Conservation (phyloP, 2,113 vertebrate genomes). For the Oncorhynchus mykiss region DNA sequence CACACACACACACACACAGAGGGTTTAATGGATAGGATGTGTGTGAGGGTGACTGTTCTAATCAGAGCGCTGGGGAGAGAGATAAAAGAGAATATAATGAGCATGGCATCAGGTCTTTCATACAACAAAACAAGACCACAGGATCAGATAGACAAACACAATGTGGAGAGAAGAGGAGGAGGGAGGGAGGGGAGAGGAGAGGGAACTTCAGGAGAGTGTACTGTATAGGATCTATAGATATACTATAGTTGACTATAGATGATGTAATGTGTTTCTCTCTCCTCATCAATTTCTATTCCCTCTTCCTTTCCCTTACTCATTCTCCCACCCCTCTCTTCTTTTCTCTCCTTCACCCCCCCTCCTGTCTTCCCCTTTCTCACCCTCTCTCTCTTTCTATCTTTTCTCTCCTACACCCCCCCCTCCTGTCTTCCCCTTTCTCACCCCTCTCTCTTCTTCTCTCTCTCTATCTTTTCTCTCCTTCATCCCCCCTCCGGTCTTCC, state of each 20-base stretch:
- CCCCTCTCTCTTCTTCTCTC: too few relatives aligned
- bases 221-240: too few relatives aligned
- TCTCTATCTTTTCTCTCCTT: too few relatives aligned
- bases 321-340: not conserved
- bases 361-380: too few relatives aligned
- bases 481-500: too few relatives aligned
- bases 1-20: slow-evolving; percentile 55
- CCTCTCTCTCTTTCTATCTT: too few relatives aligned
- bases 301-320: not conserved
- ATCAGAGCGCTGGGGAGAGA: slow-evolving; percentile 81
- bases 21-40: slow-evolving; percentile 80
- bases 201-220: not conserved
- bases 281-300: not conserved
- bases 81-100: slow-evolving; percentile 84
- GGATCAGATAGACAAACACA: slow-evolving; percentile 81
- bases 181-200: slow-evolving; percentile 26
- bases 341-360: too few relatives aligned
- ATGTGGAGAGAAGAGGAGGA: slow-evolving; percentile 73
- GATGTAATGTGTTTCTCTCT: not conserved
- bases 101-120: slow-evolving; percentile 81
- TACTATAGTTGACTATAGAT: not conserved
- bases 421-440: too few relatives aligned
- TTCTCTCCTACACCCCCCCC: too few relatives aligned
- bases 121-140: slow-evolving; percentile 79
- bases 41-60: slow-evolving; percentile 81